A percentile compares a stretch with the other conserved stretches of the same genome.
phyloP scores from a whole-genome alignment of 2,113 vertebrate genomes.

The Terrapene triunguis region DNA sequence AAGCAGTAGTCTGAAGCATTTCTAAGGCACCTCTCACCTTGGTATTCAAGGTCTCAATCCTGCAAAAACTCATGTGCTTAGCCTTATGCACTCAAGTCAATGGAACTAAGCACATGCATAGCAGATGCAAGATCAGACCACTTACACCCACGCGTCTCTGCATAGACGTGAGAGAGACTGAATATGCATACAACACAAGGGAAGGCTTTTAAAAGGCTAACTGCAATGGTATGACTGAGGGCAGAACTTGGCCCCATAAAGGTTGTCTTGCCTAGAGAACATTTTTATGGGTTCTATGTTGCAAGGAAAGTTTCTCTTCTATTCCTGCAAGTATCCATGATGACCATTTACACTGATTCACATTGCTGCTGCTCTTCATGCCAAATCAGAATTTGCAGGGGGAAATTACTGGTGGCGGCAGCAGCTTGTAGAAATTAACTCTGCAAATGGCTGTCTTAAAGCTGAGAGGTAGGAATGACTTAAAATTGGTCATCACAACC shows the following conservation, averaged over 20 bases:
- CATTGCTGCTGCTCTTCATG: background rate
- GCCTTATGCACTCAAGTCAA: background rate
- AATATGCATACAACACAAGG: background rate
- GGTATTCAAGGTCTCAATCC: background rate
- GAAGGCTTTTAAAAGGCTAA: background rate
- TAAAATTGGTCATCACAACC: background rate
- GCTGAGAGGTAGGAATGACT: background rate
- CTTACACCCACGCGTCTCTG: background rate
- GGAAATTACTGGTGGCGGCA: background rate
- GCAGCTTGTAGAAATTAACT: background rate
- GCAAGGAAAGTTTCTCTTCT: background rate
- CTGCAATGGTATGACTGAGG: background rate
- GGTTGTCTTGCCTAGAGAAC: background rate
- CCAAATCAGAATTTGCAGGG: background rate
- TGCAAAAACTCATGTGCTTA: background rate
- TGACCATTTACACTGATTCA: background rate
- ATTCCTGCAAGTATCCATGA: background rate
- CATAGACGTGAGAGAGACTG: background rate
- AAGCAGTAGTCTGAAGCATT: background rate
- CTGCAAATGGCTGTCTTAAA: background rate
- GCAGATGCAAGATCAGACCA: background rate
- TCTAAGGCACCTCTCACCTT: background rate
- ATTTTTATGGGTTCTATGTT: background rate
- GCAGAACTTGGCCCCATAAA: background rate
- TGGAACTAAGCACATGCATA: background rate